phyloP scores from a whole-genome alignment of 2,113 vertebrate genomes.

The Sander lucioperca region DNA sequence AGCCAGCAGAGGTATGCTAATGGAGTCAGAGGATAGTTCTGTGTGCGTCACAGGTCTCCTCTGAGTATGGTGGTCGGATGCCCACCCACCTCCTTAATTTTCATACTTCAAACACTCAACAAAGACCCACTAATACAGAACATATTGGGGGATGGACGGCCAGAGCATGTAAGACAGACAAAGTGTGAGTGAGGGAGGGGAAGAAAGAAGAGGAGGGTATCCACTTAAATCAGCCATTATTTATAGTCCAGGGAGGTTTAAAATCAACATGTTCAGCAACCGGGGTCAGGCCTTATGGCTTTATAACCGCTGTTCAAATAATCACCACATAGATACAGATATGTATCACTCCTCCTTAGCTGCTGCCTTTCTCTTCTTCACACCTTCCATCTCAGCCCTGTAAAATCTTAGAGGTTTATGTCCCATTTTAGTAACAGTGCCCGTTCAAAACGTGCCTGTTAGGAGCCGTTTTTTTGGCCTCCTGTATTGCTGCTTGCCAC shows the following conservation, averaged over 20 bases:
- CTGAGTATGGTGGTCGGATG: conserved; percentile 48
- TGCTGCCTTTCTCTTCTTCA: conserved; percentile 27
- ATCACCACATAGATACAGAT: conserved; percentile 76
- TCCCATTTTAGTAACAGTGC: background rate
- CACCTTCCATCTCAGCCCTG: background rate
- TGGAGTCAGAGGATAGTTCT: conserved; percentile 66
- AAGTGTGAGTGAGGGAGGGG: background rate
- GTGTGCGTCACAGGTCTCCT: conserved; percentile 70
- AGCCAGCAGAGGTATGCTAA: conserved; percentile 68
- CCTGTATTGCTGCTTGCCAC: too few species aligned
- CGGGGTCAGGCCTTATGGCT: conserved; percentile 73
- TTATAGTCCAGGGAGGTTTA: conserved; percentile 76
- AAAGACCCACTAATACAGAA: conserved; percentile 79
- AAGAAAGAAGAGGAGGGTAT: conserved; percentile 27
- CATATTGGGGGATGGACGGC: conserved; percentile 65
- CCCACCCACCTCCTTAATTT: conserved; percentile 54
- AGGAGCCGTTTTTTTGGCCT: too few species aligned
- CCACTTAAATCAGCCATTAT: conserved; percentile 80
- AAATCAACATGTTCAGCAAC: conserved; percentile 79
- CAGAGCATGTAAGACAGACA: conserved; percentile 14
- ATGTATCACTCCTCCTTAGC: conserved; percentile 62
- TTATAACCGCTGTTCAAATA: conserved; percentile 82
- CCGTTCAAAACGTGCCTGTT: too few species aligned
- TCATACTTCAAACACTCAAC: conserved; percentile 64
- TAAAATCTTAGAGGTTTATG: background rate